These are phyloP conservation scores for Leucophenga montana DNA, from an alignment of 2,888 invertebrate species.

Conservation along the genomic window DNA sequence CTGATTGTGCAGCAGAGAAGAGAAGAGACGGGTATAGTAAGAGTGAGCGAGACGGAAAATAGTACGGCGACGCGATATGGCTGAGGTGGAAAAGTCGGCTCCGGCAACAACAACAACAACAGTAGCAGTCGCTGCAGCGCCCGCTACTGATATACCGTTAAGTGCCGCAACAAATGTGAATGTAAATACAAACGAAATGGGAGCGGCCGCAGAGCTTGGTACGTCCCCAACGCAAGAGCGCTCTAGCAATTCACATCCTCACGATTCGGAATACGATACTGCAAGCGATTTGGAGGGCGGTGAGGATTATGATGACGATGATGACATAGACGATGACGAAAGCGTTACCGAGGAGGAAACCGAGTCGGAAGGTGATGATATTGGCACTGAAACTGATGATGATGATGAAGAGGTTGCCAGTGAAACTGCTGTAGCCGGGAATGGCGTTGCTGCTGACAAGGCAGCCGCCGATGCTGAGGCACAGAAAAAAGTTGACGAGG, in stretches of 20 bases:
- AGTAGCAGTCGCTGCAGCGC: slow-evolving; percentile 42
- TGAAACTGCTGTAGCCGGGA: slow-evolving; percentile 82
- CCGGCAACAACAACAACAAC: slow-evolving; percentile 49
- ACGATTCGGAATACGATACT: slow-evolving; percentile 74
- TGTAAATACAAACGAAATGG: slow-evolving; percentile 47
- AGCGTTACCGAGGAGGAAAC: slow-evolving; percentile 57
- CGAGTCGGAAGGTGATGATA: slow-evolving; percentile 56
- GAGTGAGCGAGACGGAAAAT: slow-evolving; percentile 39
- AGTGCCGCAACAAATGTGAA: slow-evolving; percentile 48
- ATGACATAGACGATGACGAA: slow-evolving; percentile 59
- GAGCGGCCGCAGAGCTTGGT: slow-evolving; percentile 56
- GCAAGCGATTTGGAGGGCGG: slow-evolving; percentile 72
- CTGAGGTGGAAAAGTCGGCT: slow-evolving; percentile 70
- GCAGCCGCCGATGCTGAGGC: slow-evolving; percentile 76
- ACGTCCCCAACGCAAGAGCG: slow-evolving; percentile 70
- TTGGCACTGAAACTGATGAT: slow-evolving; percentile 59
- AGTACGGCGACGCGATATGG: slow-evolving; percentile 61
- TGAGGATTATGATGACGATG: slow-evolving; percentile 68
- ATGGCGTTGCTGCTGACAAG: slow-evolving; percentile 76
- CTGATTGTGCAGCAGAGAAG: slow-evolving; percentile 31
- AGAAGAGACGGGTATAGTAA: not conserved
- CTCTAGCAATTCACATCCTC: slow-evolving; percentile 71
- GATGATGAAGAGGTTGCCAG: slow-evolving; percentile 59
- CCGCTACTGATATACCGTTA: slow-evolving; percentile 59
- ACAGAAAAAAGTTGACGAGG: slow-evolving; percentile 89